Conservation (phyloP, 2,888 invertebrate genomes). For the Cheilosia variabilis region DNA sequence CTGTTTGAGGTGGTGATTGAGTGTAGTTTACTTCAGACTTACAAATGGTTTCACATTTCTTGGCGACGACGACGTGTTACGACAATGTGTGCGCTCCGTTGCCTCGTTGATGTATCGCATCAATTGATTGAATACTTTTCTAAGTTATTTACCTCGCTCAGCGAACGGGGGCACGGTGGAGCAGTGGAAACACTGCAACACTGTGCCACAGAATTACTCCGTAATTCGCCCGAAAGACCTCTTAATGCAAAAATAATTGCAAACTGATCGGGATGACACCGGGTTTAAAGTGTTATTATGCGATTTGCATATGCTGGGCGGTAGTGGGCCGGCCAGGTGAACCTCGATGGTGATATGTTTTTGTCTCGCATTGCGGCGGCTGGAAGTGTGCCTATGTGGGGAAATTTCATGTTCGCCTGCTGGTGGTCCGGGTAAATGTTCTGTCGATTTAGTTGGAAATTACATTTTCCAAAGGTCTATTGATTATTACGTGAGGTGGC, state of each 20-base stretch:
- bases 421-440: slow-evolving; percentile 40
- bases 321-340: neutral
- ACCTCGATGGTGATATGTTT: slow-evolving; percentile 32
- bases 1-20: slow-evolving; percentile 71
- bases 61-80: slow-evolving; percentile 40
- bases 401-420: slow-evolving; percentile 37
- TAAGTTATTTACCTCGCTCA: slow-evolving; percentile 30
- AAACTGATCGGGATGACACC: slow-evolving; percentile 55
- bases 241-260: slow-evolving; percentile 62
- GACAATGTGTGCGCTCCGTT: slow-evolving; percentile 31
- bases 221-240: slow-evolving; percentile 36
- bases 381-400: slow-evolving; percentile 21
- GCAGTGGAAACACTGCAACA: slow-evolving; percentile 3
- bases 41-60: slow-evolving; percentile 69
- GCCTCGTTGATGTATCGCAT: slow-evolving; percentile 41
- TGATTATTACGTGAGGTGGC: neutral
- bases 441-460: slow-evolving; percentile 18
- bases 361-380: neutral
- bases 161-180: neutral
- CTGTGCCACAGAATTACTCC: slow-evolving; percentile 14
- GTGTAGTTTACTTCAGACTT: slow-evolving; percentile 67
- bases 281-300: slow-evolving; percentile 57
- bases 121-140: slow-evolving; percentile 51
- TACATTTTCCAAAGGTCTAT: slow-evolving; percentile 5
- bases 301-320: slow-evolving; percentile 55